Evolutionary conservation across 2,797 vertebrate genomes (phyloP).

Genomic region (Clarias platycephalus): DNA sequence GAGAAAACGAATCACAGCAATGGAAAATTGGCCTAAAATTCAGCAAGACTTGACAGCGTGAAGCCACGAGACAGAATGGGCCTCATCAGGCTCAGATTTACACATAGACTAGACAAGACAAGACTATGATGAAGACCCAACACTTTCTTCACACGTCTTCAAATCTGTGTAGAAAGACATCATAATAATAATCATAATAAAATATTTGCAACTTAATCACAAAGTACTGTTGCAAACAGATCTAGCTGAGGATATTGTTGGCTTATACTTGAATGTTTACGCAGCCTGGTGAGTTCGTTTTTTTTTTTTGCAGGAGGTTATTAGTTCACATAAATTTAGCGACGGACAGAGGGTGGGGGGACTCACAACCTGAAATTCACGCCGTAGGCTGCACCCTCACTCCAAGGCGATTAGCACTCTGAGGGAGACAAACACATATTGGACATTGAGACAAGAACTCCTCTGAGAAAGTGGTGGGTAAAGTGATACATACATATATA

Average conservation of each 20-base stretch:
- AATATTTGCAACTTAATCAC: constrained; percentile 28
- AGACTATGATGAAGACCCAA: constrained; percentile 60
- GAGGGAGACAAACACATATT: constrained; percentile 99
- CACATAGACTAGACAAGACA: constrained; percentile 81
- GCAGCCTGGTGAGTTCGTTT: constrained; percentile 81
- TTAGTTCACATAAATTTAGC: constrained; percentile 84
- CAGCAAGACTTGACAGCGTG: constrained; percentile 68
- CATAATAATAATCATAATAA: constrained; percentile 19
- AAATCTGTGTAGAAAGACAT: constrained; percentile 73
- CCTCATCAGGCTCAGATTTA: constrained; percentile 61
- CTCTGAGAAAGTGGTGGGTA: constrained; percentile 67
- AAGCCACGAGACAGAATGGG: constrained; percentile 77
- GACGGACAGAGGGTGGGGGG: constrained; percentile 79
- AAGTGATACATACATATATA: constrained; percentile 66
- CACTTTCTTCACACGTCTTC: constrained; percentile 77
- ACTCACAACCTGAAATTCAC: constrained; percentile 99
- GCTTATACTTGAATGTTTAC: constrained; percentile 98
- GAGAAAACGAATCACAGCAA: constrained; percentile 69
- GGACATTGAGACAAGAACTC: constrained; percentile 91
- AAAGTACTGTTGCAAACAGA: constrained; percentile 34
- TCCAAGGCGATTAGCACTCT: constrained; percentile 99
- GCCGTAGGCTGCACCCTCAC: constrained; percentile 98
- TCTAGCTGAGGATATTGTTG: constrained; percentile 35
- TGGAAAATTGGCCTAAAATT: constrained; percentile 54
- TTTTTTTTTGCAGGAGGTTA: constrained; percentile 67